These are phyloP conservation scores for Semnopithecus entellus DNA, from an alignment of 2,113 vertebrate species.

Conservation along the genomic window DNA sequence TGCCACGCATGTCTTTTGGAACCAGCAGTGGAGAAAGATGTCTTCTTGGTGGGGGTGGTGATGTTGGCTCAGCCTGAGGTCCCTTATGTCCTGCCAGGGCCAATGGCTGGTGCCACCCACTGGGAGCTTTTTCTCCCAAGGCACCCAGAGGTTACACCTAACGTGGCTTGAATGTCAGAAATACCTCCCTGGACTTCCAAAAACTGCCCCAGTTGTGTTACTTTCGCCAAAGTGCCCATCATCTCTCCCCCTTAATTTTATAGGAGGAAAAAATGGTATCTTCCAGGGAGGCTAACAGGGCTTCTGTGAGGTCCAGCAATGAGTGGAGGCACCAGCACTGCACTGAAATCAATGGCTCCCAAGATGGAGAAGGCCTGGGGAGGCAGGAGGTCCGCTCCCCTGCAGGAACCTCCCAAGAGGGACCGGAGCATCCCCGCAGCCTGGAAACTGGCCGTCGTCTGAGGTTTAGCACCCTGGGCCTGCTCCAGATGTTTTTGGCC, in stretches of 20 bases:
- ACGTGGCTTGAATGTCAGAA: background rate
- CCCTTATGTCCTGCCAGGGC: accelerated
- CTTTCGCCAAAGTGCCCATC: background rate
- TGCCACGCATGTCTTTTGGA: accelerated
- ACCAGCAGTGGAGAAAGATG: background rate
- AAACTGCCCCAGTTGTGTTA: accelerated
- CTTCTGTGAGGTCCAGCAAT: accelerated
- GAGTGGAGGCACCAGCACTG: background rate
- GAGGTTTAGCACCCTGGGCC: accelerated
- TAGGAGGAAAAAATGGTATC: background rate
- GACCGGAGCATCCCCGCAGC: accelerated
- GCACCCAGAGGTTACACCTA: background rate
- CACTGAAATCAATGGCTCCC: background rate
- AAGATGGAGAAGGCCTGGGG: background rate
- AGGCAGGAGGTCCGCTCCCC: background rate
- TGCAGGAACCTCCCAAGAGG: background rate
- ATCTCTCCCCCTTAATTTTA: background rate
- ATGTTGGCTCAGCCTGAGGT: background rate
- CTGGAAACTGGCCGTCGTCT: accelerated
- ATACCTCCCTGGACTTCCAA: accelerated
- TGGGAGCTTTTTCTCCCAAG: background rate
- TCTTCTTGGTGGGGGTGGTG: conserved; percentile 15
- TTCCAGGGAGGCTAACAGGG: background rate
- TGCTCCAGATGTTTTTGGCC: accelerated
- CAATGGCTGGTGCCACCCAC: accelerated